Percentiles rank a stretch among this genome's conserved stretches.
These are phyloP conservation scores for Meloidogyne chitwoodi DNA, from an alignment of 1,140 invertebrate species.

Conservation along the genomic window DNA sequence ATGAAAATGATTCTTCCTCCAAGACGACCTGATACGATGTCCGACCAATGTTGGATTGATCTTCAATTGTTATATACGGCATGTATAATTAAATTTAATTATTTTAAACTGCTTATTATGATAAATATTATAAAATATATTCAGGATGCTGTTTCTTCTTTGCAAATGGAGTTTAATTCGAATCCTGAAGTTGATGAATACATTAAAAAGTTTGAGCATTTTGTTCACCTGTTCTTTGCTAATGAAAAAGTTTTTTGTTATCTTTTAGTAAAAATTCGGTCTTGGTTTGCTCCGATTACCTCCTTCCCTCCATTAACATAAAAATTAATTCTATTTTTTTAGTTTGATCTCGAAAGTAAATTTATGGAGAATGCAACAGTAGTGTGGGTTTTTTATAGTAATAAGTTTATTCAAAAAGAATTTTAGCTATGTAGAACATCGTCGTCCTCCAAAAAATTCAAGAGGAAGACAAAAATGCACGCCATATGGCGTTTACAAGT, in stretches of 20 bases:
- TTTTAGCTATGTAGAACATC: slow-evolving; percentile 9
- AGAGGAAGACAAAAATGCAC: not conserved
- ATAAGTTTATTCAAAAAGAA: not conserved
- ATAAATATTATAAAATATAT: not conserved
- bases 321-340: not conserved
- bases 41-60: not conserved
- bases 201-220: not conserved
- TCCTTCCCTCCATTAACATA: too few species aligned
- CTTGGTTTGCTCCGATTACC: too few species aligned
- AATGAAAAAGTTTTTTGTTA: slow-evolving; percentile 13
- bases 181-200: not conserved
- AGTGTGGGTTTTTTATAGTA: not conserved
- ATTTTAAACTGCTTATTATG: too few species aligned
- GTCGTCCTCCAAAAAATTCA: not conserved
- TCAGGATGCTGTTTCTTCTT: not conserved
- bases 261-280: too few species aligned
- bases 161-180: not conserved
- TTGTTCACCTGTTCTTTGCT: slow-evolving; percentile 6
- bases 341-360: slow-evolving; percentile 9
- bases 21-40: not conserved
- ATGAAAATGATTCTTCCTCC: not conserved
- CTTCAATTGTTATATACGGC: not conserved
- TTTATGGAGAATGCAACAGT: slow-evolving; percentile 1
- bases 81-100: not conserved
- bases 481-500: not conserved